phyloP scores from a whole-genome alignment of 2,113 vertebrate species.

The Pipa parva region DNA sequence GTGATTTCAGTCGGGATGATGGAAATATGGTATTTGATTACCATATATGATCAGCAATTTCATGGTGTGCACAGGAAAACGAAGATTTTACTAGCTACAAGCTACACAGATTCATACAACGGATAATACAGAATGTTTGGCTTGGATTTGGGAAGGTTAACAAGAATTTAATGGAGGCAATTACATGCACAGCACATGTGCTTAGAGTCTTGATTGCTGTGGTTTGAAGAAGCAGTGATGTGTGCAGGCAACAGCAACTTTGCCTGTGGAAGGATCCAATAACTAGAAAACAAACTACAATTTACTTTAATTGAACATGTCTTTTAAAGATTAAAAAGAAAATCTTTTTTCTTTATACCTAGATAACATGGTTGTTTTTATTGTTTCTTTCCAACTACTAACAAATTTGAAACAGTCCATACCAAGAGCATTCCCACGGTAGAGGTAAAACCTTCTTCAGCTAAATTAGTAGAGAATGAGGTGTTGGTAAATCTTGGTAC shows the following conservation, averaged over 20 bases:
- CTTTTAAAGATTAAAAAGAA: too few relatives aligned
- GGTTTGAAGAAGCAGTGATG: slow-evolving; percentile 13
- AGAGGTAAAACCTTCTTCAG: too few relatives aligned
- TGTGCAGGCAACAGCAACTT: slow-evolving; percentile 16
- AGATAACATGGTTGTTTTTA: too few relatives aligned
- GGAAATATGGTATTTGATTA: slow-evolving; percentile 26
- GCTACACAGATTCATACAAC: slow-evolving; percentile 13
- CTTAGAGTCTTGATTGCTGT: slow-evolving; percentile 11
- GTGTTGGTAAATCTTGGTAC: too few relatives aligned
- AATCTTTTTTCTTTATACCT: too few relatives aligned
- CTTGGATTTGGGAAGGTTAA: slow-evolving; percentile 14
- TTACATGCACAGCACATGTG: slow-evolving; percentile 22
- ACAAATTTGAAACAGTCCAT: too few relatives aligned
- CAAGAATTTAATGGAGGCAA: slow-evolving; percentile 24
- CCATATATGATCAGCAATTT: slow-evolving; percentile 19
- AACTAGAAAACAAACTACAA: too few relatives aligned
- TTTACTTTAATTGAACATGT: too few relatives aligned
- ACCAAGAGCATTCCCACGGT: too few relatives aligned
- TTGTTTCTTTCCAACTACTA: too few relatives aligned
- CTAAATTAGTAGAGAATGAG: too few relatives aligned
- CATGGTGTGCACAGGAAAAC: slow-evolving; percentile 23
- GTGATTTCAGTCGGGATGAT: slow-evolving; percentile 17
- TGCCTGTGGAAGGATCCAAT: slow-evolving; percentile 6
- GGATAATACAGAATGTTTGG: slow-evolving; percentile 24
- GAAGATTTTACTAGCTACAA: slow-evolving; percentile 24